Evolutionary conservation across 2,113 vertebrate genomes (phyloP).

Genomic region (Proteles cristata): DNA sequence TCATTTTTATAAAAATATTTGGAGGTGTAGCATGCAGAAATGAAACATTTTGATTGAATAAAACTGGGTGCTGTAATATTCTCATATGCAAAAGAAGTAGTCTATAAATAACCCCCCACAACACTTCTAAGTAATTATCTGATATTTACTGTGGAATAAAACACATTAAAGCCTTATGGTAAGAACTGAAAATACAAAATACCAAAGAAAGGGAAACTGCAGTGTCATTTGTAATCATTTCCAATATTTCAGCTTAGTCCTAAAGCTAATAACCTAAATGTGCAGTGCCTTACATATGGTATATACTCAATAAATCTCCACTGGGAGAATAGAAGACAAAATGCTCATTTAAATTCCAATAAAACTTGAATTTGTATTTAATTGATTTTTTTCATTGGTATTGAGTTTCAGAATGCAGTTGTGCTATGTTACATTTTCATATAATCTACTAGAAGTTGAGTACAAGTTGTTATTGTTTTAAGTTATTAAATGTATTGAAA

Average conservation of each 20-base stretch:
- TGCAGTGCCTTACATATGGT: background rate
- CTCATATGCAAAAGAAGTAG: background rate
- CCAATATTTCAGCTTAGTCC: background rate
- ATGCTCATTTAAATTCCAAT: background rate
- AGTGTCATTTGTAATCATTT: background rate
- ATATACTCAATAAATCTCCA: background rate
- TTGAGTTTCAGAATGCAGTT: background rate
- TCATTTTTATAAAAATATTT: slow-evolving; percentile 47
- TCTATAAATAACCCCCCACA: background rate
- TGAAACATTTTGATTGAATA: slow-evolving; percentile 1
- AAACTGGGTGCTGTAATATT: background rate
- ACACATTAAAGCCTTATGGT: background rate
- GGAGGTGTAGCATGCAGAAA: background rate
- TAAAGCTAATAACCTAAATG: slow-evolving; percentile 2
- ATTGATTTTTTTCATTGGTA: background rate
- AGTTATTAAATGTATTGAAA: slow-evolving; percentile 4
- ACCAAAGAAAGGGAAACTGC: background rate
- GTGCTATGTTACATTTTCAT: background rate
- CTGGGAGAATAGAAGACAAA: background rate
- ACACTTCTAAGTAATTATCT: background rate
- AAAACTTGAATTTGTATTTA: background rate
- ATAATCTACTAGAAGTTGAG: background rate
- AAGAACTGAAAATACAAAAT: background rate
- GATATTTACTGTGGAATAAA: background rate
- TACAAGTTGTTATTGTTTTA: background rate